phyloP scores from a whole-genome alignment of 1,140 invertebrate genomes.

The Pseudomyrmex sp. region DNA sequence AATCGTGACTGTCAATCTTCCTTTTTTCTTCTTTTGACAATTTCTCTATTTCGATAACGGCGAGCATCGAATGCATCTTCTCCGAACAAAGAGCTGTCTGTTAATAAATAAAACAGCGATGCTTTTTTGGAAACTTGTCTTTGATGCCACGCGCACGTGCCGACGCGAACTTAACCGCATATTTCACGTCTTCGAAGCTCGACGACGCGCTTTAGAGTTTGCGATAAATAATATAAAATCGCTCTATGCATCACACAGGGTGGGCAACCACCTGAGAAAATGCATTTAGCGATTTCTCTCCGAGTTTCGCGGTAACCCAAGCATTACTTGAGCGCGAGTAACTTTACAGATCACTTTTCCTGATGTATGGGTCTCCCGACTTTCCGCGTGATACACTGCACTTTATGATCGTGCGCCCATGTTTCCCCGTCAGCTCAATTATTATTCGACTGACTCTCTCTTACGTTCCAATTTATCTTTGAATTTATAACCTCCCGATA shows the following conservation, averaged over 20 bases:
- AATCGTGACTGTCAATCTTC: constrained; percentile 3
- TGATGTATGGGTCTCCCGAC: constrained; percentile 49
- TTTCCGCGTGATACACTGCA: constrained; percentile 10
- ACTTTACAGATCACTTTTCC: constrained; percentile 46
- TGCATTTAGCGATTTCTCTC: background rate
- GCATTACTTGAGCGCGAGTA: background rate
- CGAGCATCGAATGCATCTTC: background rate
- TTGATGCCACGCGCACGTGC: background rate
- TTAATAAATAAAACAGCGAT: background rate
- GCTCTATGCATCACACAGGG: no score
- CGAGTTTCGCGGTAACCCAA: background rate
- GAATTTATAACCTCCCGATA: constrained; percentile 1
- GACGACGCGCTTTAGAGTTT: background rate
- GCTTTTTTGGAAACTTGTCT: background rate
- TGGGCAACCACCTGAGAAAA: background rate
- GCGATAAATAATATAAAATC: constrained; percentile 39
- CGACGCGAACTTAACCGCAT: background rate
- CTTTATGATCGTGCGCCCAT: background rate
- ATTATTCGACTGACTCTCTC: background rate
- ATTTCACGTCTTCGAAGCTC: constrained; percentile 18
- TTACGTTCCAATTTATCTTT: background rate
- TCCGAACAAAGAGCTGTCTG: constrained; percentile 21
- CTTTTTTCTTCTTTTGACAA: no score
- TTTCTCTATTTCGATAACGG: background rate
- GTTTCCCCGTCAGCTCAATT: background rate